A percentile compares a stretch with the other conserved stretches of the same genome.
These are phyloP conservation scores for Fopius arisanus DNA, from an alignment of 1,140 invertebrate genomes.

Conservation along the genomic window DNA sequence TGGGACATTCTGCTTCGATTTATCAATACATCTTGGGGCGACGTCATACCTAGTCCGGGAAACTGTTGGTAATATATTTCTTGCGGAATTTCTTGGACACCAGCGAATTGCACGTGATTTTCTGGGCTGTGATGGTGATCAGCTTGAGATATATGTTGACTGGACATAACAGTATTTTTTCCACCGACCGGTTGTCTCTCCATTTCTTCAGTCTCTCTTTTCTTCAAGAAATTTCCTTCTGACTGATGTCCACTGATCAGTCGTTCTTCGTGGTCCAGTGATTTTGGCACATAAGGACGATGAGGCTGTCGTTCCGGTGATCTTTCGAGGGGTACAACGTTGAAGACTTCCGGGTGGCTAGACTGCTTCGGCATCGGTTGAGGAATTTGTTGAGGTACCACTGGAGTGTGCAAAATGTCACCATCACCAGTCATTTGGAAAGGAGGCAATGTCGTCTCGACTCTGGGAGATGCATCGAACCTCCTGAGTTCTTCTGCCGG, in stretches of 20 bases:
- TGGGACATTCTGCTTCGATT: slow-evolving; percentile 18
- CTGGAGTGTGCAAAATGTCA: slow-evolving; percentile 12
- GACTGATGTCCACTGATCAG: neutral
- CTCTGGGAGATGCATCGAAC: slow-evolving; percentile 9
- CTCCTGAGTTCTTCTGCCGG: slow-evolving; percentile 45
- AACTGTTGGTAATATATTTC: neutral
- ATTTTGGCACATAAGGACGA: slow-evolving; percentile 38
- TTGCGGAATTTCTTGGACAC: neutral
- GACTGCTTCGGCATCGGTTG: neutral
- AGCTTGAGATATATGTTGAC: neutral
- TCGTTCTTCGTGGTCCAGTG: neutral
- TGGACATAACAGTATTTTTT: slow-evolving; percentile 19
- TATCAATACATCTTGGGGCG: slow-evolving; percentile 29
- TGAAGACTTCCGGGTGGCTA: neutral
- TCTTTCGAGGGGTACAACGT: neutral
- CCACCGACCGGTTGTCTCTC: slow-evolving; percentile 41
- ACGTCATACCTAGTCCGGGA: slow-evolving; percentile 23
- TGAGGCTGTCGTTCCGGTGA: slow-evolving; percentile 29
- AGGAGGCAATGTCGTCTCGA: neutral
- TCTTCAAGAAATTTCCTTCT: neutral
- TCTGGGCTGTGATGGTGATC: neutral
- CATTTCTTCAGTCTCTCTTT: neutral
- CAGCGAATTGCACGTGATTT: neutral
- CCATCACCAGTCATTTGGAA: slow-evolving; percentile 22
- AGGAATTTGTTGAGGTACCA: neutral